A percentile compares a stretch with the other conserved stretches of the same genome.
phyloP scores from a whole-genome alignment of 2,888 invertebrate species.

The Folsomia manolachei region DNA sequence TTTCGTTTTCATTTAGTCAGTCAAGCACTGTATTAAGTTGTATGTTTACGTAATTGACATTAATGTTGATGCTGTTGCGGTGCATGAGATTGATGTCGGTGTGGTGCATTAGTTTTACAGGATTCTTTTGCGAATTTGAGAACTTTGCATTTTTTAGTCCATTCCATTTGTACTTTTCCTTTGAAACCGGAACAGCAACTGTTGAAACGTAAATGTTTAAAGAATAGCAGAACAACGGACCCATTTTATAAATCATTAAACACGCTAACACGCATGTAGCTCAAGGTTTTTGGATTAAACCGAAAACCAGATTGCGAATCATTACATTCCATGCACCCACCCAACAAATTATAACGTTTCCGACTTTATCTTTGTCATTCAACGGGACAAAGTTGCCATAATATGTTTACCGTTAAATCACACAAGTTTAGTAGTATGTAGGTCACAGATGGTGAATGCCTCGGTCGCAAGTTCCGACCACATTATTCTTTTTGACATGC shows the following conservation, averaged over 20 bases:
- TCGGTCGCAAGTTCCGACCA: no score
- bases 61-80: background rate
- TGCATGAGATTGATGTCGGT: background rate
- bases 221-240: background rate
- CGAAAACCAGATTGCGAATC: background rate
- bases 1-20: no score
- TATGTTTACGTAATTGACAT: background rate
- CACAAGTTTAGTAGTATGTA: background rate
- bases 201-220: background rate
- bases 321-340: background rate
- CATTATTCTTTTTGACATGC: background rate
- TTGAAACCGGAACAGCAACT: background rate
- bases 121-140: background rate
- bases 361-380: background rate
- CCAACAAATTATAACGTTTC: background rate
- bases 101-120: background rate
- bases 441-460: background rate
- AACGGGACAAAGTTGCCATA: no score
- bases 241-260: background rate
- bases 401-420: no score
- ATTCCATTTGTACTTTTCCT: background rate
- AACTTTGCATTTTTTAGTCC: background rate
- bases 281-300: background rate
- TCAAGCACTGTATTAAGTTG: no score
- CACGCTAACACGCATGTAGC: background rate